Evolutionary conservation across 2,797 vertebrate genomes (phyloP), one percentile per base, ranked within the genome.

Genomic region (Urocyon cinereoargenteus): DNA sequence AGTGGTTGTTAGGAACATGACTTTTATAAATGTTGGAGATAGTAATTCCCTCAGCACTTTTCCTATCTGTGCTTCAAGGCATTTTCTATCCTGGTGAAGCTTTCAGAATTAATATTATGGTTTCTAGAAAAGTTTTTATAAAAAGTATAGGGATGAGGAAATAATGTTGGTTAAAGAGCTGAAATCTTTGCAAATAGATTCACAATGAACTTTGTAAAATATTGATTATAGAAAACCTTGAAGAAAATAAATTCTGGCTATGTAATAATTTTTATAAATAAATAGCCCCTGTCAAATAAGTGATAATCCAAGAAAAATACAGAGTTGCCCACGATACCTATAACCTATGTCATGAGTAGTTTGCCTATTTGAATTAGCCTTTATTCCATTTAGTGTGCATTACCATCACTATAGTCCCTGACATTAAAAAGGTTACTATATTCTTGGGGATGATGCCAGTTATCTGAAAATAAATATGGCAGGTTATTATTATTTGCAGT

Each of bases 401-500:
- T 57, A 28, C 11, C 9, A n/a, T n/a, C 21, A 19, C 15, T 55
- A 2, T 57, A 36, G 66, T 21, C 8, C 59, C 31, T 31, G n/a
- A 22, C 2, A 18, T 78, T 5, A 24, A 40, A 34, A 51, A 34
- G 28, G 4, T 1, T 18, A 10, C 1, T 3, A 6, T 40, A 6
- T 31, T 9, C 16, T 31, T 68, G 70, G 4, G 16, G 24, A 36
- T n/a, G 13, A 51, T 0, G 19, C 8, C 10, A 34, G 86, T 7
- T 45, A 22, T 21, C 49, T 83, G 34, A 73, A 45, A 45, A 36
- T 14, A 28, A 28, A 6, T 22, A 22, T 0, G 5, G 8, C 15
- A 26, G 5, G 21, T 19, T 66, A 49, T n/a, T 49, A 14, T 36
- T 66, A 4, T 24, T 59, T 49, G 36, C 16, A 28, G 16, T 28